These are phyloP conservation scores for Conus canariensis DNA, from an alignment of 2,888 invertebrate genomes.

Conservation along the genomic window DNA sequence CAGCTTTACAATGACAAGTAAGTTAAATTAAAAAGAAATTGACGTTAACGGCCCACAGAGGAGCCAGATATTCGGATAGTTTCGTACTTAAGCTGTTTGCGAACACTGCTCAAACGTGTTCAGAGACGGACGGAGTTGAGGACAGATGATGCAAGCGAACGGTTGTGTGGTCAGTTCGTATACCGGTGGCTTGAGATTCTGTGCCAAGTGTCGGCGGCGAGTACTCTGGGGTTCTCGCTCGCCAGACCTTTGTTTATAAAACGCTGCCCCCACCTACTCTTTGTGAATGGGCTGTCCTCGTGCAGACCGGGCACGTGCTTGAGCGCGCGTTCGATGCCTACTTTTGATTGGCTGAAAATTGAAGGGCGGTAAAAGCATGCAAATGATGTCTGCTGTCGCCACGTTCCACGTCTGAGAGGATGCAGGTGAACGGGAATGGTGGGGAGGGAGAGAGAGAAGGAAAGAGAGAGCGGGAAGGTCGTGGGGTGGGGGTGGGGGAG, in stretches of 20 bases:
- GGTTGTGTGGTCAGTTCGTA: too few relatives aligned
- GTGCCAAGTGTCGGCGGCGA: too few relatives aligned
- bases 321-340: background rate
- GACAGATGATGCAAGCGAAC: too few relatives aligned
- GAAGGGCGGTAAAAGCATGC: conserved; percentile 22
- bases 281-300: conserved; percentile 24
- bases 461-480: background rate
- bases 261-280: background rate
- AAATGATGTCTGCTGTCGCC: background rate
- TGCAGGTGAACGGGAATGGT: background rate
- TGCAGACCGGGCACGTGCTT: background rate
- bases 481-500: background rate
- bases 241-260: conserved; percentile 16
- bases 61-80: too few relatives aligned
- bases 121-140: too few relatives aligned
- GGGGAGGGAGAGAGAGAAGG: background rate
- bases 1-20: too few relatives aligned
- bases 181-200: too few relatives aligned
- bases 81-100: too few relatives aligned
- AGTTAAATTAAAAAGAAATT: too few relatives aligned
- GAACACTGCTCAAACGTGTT: too few relatives aligned
- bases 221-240: background rate
- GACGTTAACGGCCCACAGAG: too few relatives aligned
- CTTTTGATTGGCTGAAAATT: background rate
- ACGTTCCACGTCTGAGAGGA: background rate